Evolutionary conservation across 2,888 invertebrate species (phyloP), one percentile per base, ranked within the genome.

Genomic region (Lathronympha strigana): DNA sequence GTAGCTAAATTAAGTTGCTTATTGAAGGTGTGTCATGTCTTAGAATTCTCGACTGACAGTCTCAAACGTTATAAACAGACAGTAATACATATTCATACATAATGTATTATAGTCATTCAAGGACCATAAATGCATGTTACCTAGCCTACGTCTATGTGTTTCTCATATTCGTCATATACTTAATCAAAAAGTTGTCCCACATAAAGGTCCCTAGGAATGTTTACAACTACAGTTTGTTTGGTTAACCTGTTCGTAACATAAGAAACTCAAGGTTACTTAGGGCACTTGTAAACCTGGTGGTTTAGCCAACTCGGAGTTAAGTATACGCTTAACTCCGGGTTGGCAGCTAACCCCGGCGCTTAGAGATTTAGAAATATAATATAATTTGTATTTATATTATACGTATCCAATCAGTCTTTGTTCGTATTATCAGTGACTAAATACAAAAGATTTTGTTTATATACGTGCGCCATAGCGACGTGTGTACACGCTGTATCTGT

Each of bases 361-460:
- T 25, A 6, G 6, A 25, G 25, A 3, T 4, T 25, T 25, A 3
- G 25, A 3, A 31, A 51, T 17, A 31, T 51, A 19, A 51, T 31
- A 1, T 15, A 25, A 28, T 28, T 28, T 15, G 2, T 8, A 51
- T 11, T 11, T 13, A 45, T 33, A 13, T 47, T 13, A 62, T 21
- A 28, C 11, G 17, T 43, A 28, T 21, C 45, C 36, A 62, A 64
- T 51, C 21, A 45, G 51, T 33, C 58, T 36, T 53, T 60, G 58
- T 28, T 36, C 55, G 21, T 31, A 40, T 60, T 60, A 64, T 60
- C 64, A 51, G 45, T 53, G 28, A 43, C 63, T n/a, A 58, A 64
- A 51, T 53, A 38, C 36, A 51, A 43, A 60, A 64, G 64, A 64
- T 60, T 64, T 60, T 51, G 64, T 64, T 60, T 64, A 60, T 60